Evolutionary conservation across 2,888 invertebrate species (phyloP).

Genomic region (Orchestes rusci): DNA sequence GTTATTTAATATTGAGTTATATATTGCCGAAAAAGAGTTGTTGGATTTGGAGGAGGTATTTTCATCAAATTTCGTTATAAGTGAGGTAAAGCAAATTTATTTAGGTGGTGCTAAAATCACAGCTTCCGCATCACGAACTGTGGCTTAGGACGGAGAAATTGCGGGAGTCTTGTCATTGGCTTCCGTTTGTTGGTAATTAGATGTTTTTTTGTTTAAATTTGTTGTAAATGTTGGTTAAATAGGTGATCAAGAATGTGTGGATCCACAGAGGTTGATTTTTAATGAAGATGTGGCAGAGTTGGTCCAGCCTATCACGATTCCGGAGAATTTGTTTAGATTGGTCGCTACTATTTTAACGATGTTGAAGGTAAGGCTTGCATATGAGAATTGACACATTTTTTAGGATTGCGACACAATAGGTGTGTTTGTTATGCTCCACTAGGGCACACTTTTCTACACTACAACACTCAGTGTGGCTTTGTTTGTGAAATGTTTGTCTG

Average conservation of each 20-base stretch:
- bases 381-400: background rate
- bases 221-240: no score
- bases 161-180: slow-evolving; percentile 65
- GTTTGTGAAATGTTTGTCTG: no score
- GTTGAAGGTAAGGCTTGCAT: slow-evolving; percentile 45
- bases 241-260: slow-evolving; percentile 46
- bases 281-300: slow-evolving; percentile 58
- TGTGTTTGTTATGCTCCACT: no score
- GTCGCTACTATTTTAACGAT: slow-evolving; percentile 52
- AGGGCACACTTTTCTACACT: no score
- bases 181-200: slow-evolving; percentile 43
- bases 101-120: slow-evolving; percentile 48
- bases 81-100: background rate
- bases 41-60: slow-evolving; percentile 55
- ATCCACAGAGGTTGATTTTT: slow-evolving; percentile 60
- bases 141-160: slow-evolving; percentile 71
- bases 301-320: slow-evolving; percentile 58
- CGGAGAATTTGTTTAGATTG: slow-evolving; percentile 53
- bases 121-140: slow-evolving; percentile 63
- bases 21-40: slow-evolving; percentile 46
- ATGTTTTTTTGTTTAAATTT: slow-evolving; percentile 1
- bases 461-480: no score
- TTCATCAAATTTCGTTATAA: no score
- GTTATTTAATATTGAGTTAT: slow-evolving; percentile 26
- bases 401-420: no score